Percentiles rank a stretch among this genome's conserved stretches.
Evolutionary conservation across 2,113 vertebrate species (phyloP).

Genomic region (Ophiodon elongatus): DNA sequence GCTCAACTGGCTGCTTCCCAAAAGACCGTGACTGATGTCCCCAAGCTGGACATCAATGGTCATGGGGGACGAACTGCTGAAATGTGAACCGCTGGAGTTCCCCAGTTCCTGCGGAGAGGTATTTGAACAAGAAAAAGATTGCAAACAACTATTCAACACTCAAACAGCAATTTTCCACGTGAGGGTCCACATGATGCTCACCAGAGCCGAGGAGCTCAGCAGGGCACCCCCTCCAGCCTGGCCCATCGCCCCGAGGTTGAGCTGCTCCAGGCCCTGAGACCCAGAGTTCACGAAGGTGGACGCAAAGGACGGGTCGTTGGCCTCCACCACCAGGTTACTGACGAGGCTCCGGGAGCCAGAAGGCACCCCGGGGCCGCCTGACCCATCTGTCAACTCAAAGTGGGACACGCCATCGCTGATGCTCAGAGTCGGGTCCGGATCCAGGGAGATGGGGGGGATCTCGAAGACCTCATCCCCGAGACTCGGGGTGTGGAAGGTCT

Average conservation of each 20-base stretch:
- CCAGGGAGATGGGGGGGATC: constrained; percentile 93
- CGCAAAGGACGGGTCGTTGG: constrained; percentile 84
- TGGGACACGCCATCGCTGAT: constrained; percentile 89
- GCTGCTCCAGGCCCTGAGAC: constrained; percentile 85
- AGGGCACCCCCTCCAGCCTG: constrained; percentile 87
- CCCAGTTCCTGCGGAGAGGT: constrained; percentile 88
- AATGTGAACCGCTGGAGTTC: constrained; percentile 89
- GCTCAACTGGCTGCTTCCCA: constrained; percentile 88
- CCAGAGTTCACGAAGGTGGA: constrained; percentile 84
- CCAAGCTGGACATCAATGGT: constrained; percentile 91
- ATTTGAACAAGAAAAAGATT: background rate
- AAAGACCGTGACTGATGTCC: constrained; percentile 87
- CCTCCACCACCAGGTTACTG: constrained; percentile 87
- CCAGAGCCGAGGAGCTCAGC: constrained; percentile 77
- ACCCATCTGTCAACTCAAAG: constrained; percentile 87
- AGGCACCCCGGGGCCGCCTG: constrained; percentile 69
- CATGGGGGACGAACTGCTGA: constrained; percentile 90
- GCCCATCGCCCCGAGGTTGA: constrained; percentile 87
- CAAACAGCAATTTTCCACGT: background rate
- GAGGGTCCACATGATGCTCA: constrained; percentile 40
- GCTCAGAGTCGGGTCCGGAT: constrained; percentile 88
- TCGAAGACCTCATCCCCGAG: constrained; percentile 94
- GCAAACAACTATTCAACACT: background rate
- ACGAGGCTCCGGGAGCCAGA: constrained; percentile 81
- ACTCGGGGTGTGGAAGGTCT: constrained; percentile 93